Base-by-base conservation (phyloP, 2,113 vertebrate species). In the Silurus glanis region DNA sequence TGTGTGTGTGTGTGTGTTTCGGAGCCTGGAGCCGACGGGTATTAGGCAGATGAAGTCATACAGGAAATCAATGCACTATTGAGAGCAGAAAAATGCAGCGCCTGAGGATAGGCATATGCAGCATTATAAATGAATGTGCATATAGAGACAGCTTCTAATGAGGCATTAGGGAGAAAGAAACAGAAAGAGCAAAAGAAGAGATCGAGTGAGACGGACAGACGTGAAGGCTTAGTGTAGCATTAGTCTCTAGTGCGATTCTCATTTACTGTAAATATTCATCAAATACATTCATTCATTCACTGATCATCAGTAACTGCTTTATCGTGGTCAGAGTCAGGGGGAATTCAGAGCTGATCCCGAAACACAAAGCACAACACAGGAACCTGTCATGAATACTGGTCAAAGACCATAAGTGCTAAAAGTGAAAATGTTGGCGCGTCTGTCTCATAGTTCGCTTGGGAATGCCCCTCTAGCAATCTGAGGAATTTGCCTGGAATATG, bases 31-130 rank as follows among this genome's bases (percentile, higher is more conserved):
- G 93, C 93, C 91, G 93, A 90, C 91, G 91, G 94, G 94, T 95
- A 94, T 94, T 94, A 95, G 92, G 93, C 91, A 95, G 95, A 96
- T 96, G 95, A 95, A 95, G 95, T 95, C 95, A 96, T 92, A 94
- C 92, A 95, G 95, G 93, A 96, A 96, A 96, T 97, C 96, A 95
- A 95, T 96, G 92, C 93, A 93, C 91, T 95, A 95, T 93, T 93
- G 92, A 95, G 87, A 86, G 90, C 74, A 93, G 92, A 94, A 93
- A 92, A 87, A 88, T 83, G 89, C 90, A 92, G 89, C 83, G 90
- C 90, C 92, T 91, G 90, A 91, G 91, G 90, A 94, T 71, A 86
- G 87, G 92, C 90, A 92, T 91, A 89, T 90, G 84, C 56, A 56
- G 87, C 90, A 90, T 92, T 95, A 93, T 90, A 90, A 93, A 94